phyloP scores from a whole-genome alignment of 2,113 vertebrate genomes.

The Caranx melampygus region DNA sequence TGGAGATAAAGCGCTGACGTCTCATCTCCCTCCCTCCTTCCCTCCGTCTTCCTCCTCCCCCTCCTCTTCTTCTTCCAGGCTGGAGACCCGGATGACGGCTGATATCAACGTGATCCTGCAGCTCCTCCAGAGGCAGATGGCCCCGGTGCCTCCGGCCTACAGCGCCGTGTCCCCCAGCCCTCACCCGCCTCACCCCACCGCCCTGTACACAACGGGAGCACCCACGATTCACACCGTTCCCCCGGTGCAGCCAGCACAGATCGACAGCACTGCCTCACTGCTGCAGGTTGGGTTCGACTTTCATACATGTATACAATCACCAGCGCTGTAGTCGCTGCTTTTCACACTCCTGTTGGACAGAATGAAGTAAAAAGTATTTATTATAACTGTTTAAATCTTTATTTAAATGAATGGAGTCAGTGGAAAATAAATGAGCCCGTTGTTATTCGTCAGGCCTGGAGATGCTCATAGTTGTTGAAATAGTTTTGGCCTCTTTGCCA shows the following conservation, averaged over 20 bases:
- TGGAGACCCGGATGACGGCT: constrained; percentile 94
- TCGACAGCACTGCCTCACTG: constrained; percentile 59
- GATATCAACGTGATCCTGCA: constrained; percentile 94
- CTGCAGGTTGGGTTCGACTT: constrained; percentile 77
- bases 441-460: too few relatives aligned
- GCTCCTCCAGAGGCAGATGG: constrained; percentile 92
- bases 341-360: too few relatives aligned
- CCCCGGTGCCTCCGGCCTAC: constrained; percentile 88
- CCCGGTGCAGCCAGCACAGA: constrained; percentile 53
- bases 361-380: too few relatives aligned
- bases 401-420: too few relatives aligned
- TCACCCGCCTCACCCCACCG: constrained; percentile 75
- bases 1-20: neutral
- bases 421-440: too few relatives aligned
- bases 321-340: too few relatives aligned
- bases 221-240: constrained; percentile 73
- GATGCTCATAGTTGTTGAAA: too few relatives aligned
- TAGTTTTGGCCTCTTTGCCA: too few relatives aligned
- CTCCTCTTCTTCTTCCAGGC: constrained; percentile 71
- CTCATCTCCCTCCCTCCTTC: neutral
- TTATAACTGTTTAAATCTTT: too few relatives aligned
- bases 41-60: too few relatives aligned
- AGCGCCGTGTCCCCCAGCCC: constrained; percentile 85
- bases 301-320: neutral
- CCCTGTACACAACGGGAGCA: constrained; percentile 80